phyloP scores from a whole-genome alignment of 2,888 invertebrate species.

The Dryobotodes eremita region DNA sequence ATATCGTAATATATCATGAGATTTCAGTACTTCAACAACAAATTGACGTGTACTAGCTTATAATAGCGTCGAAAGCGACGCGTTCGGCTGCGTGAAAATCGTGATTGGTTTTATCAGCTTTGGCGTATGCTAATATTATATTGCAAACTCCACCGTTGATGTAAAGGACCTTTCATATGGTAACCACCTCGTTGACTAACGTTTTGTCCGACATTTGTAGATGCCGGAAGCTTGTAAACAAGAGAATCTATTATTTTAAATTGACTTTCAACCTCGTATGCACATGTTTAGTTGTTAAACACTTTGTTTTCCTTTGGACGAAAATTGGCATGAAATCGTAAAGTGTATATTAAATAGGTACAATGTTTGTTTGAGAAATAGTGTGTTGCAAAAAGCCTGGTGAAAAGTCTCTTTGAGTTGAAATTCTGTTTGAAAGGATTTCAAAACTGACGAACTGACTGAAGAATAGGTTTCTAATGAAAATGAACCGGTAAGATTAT shows the following conservation, averaged over 20 bases:
- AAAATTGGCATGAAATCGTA: constrained; percentile 44
- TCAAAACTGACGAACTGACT: background rate
- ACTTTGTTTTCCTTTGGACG: constrained; percentile 26
- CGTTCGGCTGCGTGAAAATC: constrained; percentile 44
- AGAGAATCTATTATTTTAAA: constrained; percentile 48
- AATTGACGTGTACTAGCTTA: constrained; percentile 12
- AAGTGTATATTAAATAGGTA: constrained; percentile 19
- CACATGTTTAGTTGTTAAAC: constrained; percentile 10
- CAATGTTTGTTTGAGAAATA: constrained; percentile 35
- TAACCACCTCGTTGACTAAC: constrained; percentile 37
- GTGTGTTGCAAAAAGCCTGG: constrained; percentile 11
- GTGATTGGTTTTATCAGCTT: constrained; percentile 56
- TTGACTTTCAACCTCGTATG: constrained; percentile 32
- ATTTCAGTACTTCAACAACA: constrained; percentile 22
- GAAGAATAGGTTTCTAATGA: background rate
- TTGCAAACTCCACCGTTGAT: constrained; percentile 38
- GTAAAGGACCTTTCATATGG: constrained; percentile 57
- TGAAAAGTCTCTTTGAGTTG: background rate
- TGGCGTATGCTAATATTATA: constrained; percentile 57
- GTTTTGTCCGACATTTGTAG: constrained; percentile 23
- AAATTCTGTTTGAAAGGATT: background rate
- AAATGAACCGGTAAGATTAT: background rate
- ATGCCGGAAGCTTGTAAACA: constrained; percentile 53
- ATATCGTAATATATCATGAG: background rate
- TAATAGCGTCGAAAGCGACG: constrained; percentile 41